Percentiles rank a stretch among this genome's conserved stretches.
phyloP scores from a whole-genome alignment of 2,888 invertebrate genomes.

The Zonitis immaculata region DNA sequence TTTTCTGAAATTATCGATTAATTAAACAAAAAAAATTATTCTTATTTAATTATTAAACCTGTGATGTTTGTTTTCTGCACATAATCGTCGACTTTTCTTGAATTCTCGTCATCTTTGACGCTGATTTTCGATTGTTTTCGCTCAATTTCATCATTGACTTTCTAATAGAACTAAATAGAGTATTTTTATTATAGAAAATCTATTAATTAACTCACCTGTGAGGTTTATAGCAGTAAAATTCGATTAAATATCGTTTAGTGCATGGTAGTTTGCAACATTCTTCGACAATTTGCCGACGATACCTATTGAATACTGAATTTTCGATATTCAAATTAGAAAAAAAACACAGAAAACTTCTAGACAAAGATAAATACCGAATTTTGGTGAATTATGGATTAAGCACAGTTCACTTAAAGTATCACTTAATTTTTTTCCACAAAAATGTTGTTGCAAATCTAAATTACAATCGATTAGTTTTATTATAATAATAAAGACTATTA shows the following conservation, averaged over 20 bases:
- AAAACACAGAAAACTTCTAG: no score
- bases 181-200: background rate
- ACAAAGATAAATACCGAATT: background rate
- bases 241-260: background rate
- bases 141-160: background rate
- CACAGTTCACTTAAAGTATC: background rate
- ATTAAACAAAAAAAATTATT: background rate
- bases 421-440: background rate
- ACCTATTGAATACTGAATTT: background rate
- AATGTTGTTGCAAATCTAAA: background rate
- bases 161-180: background rate
- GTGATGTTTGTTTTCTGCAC: background rate
- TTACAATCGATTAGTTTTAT: background rate
- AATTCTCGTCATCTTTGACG: background rate
- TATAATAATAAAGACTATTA: background rate
- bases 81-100: background rate
- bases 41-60: background rate
- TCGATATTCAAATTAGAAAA: no score
- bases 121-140: background rate
- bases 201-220: background rate
- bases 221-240: background rate
- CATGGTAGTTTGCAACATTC: background rate
- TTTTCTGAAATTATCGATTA: background rate
- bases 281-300: background rate
- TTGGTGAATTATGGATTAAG: background rate